Conservation (phyloP, 1,140 invertebrate species). For the Apis laboriosa region DNA sequence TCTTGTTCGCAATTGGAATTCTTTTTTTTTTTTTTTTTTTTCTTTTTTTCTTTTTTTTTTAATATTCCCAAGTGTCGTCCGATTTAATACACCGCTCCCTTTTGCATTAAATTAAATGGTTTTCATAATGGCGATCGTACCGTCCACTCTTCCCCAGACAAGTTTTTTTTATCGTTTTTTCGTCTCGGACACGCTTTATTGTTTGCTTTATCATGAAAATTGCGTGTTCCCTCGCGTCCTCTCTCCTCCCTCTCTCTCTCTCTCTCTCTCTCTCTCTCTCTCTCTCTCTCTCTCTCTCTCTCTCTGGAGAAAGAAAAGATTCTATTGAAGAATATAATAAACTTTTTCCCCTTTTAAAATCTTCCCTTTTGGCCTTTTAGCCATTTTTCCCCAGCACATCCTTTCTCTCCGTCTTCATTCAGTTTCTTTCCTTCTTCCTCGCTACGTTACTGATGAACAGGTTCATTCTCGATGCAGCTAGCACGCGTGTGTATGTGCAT, state of each 20-base stretch:
- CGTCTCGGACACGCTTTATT: constrained; percentile 18
- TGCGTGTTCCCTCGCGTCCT: constrained; percentile 9
- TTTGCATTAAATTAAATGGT: constrained; percentile 13
- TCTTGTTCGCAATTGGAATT: neutral
- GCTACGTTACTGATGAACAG: neutral
- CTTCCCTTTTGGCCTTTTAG: neutral
- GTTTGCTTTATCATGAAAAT: constrained; percentile 39
- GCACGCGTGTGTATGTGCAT: neutral
- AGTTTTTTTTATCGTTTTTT: neutral
- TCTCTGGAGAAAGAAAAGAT: too few relatives aligned
- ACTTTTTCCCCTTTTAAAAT: constrained; percentile 26
- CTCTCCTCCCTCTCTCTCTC: too few relatives aligned
- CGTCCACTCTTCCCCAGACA: constrained; percentile 1
- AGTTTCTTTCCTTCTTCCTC: neutral
- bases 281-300: too few relatives aligned
- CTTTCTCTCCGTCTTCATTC: neutral
- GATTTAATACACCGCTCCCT: neutral
- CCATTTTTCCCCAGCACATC: constrained; percentile 7
- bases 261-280: too few relatives aligned
- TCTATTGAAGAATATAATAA: constrained; percentile 33
- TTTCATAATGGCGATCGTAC: neutral
- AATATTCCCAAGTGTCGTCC: neutral
- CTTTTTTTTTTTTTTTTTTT: neutral
- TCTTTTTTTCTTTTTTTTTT: neutral
- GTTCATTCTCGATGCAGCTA: neutral